Percentiles rank a stretch among this genome's conserved stretches.
These are phyloP conservation scores for Smittia aterrima DNA, from an alignment of 2,888 invertebrate species.

Conservation along the genomic window DNA sequence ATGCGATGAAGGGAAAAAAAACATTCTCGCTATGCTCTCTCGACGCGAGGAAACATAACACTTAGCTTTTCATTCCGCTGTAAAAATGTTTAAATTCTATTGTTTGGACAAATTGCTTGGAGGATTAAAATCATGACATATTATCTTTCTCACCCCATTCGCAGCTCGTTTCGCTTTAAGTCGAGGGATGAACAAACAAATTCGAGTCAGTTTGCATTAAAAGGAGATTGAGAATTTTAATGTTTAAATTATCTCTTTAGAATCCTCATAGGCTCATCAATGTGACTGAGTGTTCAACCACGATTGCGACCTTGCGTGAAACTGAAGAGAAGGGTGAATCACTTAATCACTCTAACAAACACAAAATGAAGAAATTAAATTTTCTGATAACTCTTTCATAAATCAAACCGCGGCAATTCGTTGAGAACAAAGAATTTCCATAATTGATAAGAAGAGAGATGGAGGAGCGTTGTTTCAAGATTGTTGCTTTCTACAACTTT, in stretches of 20 bases:
- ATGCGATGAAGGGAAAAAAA: too few species aligned
- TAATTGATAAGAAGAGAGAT: neutral
- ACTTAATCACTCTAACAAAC: too few species aligned
- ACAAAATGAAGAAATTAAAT: neutral
- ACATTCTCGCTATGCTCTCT: too few species aligned
- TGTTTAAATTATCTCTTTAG: neutral
- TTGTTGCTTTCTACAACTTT: neutral
- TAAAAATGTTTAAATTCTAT: neutral
- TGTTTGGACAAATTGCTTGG: constrained; percentile 8
- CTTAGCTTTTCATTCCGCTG: neutral
- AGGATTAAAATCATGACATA: neutral
- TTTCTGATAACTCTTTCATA: neutral
- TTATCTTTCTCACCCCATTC: constrained; percentile 6
- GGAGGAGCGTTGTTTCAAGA: neutral
- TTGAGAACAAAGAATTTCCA: neutral
- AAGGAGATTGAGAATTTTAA: neutral
- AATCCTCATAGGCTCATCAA: neutral
- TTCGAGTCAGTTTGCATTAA: neutral
- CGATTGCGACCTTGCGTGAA: neutral
- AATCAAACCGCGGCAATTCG: neutral
- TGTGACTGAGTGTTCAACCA: neutral
- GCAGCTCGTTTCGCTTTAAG: neutral
- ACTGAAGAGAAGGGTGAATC: neutral
- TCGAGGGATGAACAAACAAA: neutral
- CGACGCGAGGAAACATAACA: neutral